Evolutionary conservation across 2,113 vertebrate species (phyloP).

Genomic region (Leptosomus discolor): DNA sequence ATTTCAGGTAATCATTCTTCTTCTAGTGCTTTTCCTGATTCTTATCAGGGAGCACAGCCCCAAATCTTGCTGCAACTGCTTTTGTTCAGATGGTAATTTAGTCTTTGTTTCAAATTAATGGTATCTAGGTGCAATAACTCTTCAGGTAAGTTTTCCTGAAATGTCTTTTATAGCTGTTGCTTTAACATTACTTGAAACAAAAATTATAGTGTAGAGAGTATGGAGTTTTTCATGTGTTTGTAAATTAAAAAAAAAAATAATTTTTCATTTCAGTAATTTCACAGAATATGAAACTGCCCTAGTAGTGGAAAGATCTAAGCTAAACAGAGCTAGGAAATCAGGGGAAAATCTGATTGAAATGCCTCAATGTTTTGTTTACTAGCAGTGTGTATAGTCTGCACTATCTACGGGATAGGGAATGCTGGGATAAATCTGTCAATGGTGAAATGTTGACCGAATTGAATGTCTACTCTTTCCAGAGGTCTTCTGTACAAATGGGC

Average conservation of each 20-base stretch:
- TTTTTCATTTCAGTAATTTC: background rate
- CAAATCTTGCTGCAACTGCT: background rate
- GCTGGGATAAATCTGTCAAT: background rate
- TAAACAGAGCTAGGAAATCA: background rate
- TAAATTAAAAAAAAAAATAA: background rate
- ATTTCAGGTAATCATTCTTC: conserved; percentile 1
- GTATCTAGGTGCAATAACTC: background rate
- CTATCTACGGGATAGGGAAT: background rate
- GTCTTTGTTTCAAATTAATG: background rate
- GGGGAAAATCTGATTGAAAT: background rate
- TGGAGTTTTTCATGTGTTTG: background rate
- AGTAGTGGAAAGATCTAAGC: background rate
- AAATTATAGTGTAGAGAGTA: background rate
- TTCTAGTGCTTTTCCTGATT: background rate
- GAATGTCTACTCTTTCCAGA: background rate
- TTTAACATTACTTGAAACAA: background rate
- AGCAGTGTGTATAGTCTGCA: background rate
- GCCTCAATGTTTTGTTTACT: background rate
- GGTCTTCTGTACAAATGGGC: background rate
- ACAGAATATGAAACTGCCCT: background rate
- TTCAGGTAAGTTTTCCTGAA: background rate
- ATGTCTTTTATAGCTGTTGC: background rate
- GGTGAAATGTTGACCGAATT: background rate
- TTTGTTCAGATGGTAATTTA: background rate
- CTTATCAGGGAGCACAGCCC: background rate